Conservation (phyloP, 1,140 invertebrate species). For the Cotesia typhae region DNA sequence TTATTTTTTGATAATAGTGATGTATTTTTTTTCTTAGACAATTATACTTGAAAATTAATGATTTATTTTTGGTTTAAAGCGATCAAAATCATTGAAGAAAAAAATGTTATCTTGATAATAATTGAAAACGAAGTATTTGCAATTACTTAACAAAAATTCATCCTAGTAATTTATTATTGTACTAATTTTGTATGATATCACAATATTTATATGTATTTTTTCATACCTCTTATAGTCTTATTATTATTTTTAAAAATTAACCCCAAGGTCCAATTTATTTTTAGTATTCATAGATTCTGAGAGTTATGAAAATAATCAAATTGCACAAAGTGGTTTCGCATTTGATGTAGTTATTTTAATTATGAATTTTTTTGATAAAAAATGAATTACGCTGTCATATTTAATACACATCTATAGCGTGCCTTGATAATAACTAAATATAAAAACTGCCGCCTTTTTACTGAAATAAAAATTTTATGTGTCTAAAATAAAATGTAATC, state of each 20-base stretch:
- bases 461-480: slow-evolving; percentile 4
- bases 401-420: slow-evolving; percentile 34
- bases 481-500: neutral
- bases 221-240: slow-evolving; percentile 39
- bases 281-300: too few relatives aligned
- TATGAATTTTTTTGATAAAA: neutral
- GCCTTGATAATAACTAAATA: slow-evolving; percentile 33
- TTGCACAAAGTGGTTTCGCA: neutral
- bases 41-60: neutral
- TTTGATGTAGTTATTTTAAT: neutral
- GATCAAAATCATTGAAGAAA: slow-evolving; percentile 9
- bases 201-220: slow-evolving; percentile 43
- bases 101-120: neutral
- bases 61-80: neutral
- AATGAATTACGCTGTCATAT: slow-evolving; percentile 10
- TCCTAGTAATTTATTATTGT: slow-evolving; percentile 29
- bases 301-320: neutral
- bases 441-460: slow-evolving; percentile 35
- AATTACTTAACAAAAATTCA: slow-evolving; percentile 14
- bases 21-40: neutral
- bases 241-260: slow-evolving; percentile 16
- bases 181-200: slow-evolving; percentile 32
- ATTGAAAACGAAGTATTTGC: slow-evolving; percentile 10
- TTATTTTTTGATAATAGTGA: neutral
- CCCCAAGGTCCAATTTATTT: neutral